phyloP scores from a whole-genome alignment of 2,797 vertebrate genomes.

The Artibeus lituratus region DNA sequence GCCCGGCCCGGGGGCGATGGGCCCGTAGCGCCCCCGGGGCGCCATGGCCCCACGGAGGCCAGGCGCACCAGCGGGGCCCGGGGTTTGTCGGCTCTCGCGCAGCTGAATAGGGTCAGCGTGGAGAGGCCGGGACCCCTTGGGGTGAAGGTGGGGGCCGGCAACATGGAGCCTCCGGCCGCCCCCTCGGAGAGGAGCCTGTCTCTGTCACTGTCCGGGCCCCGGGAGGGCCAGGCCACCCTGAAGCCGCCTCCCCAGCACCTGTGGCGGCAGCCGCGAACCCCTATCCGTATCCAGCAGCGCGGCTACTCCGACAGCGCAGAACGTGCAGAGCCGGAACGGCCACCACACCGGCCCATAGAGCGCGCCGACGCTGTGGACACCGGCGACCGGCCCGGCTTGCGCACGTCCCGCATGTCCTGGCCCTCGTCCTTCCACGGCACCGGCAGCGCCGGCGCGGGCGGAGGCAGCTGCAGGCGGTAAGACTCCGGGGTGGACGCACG shows the following conservation, averaged over 20 bases:
- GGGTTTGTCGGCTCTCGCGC: background rate
- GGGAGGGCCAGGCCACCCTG: conserved; percentile 91
- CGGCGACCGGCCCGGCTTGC: conserved; percentile 92
- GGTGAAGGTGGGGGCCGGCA: conserved; percentile 72
- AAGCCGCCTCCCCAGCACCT: conserved; percentile 96
- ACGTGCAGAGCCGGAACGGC: conserved; percentile 82
- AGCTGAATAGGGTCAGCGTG: conserved; percentile 41
- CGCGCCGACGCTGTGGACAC: conserved; percentile 95
- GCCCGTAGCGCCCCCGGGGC: conserved; percentile 62
- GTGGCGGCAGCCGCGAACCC: conserved; percentile 96
- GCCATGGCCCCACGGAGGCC: conserved; percentile 70
- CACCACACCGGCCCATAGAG: conserved; percentile 92
- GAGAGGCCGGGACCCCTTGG: conserved; percentile 35
- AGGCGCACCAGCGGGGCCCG: conserved; percentile 46
- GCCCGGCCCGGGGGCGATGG: conserved; percentile 57
- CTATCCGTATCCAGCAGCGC: conserved; percentile 95
- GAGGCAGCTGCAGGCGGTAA: conserved; percentile 90
- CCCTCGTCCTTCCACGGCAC: conserved; percentile 95
- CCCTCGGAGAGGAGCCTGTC: conserved; percentile 93
- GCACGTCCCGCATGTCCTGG: conserved; percentile 96
- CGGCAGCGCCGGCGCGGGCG: conserved; percentile 85
- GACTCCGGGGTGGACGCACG: conserved; percentile 46
- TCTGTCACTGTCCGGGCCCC: conserved; percentile 91
- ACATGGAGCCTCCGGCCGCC: conserved; percentile 91
- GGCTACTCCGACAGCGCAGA: conserved; percentile 92